Conservation (phyloP, 2,797 vertebrate species). For the Gadopsis bispinosus region DNA sequence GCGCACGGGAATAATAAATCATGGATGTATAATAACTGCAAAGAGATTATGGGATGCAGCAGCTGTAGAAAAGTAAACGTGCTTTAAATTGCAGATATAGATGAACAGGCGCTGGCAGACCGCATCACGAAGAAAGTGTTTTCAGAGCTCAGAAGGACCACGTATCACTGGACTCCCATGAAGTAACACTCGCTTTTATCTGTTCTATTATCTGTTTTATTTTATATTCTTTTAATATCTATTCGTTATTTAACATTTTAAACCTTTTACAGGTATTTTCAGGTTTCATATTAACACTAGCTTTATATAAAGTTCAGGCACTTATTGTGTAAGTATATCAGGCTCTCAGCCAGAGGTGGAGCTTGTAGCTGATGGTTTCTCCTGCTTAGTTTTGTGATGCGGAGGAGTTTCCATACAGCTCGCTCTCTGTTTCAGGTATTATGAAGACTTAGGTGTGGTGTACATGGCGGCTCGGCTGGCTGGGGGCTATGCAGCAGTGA, state of each 20-base stretch:
- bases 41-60: background rate
- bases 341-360: background rate
- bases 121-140: slow-evolving; percentile 83
- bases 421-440: slow-evolving; percentile 80
- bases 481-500: slow-evolving; percentile 89
- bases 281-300: background rate
- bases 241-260: slow-evolving; percentile 2
- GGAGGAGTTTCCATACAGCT: background rate
- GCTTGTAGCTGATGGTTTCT: background rate
- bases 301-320: background rate
- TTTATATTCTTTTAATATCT: too few species aligned
- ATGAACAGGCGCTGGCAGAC: slow-evolving; percentile 69
- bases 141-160: slow-evolving; percentile 83
- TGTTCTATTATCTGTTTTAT: too few species aligned
- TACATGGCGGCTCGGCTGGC: slow-evolving; percentile 90
- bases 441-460: slow-evolving; percentile 84
- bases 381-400: background rate
- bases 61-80: background rate
- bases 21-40: background rate
- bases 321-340: background rate
- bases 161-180: slow-evolving; percentile 88
- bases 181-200: slow-evolving; percentile 76
- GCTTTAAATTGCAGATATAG: slow-evolving; percentile 69
- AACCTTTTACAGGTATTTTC: background rate
- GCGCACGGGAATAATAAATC: background rate